Conservation (phyloP, 2,797 vertebrate genomes). For the Gymnopithys bicolor region DNA sequence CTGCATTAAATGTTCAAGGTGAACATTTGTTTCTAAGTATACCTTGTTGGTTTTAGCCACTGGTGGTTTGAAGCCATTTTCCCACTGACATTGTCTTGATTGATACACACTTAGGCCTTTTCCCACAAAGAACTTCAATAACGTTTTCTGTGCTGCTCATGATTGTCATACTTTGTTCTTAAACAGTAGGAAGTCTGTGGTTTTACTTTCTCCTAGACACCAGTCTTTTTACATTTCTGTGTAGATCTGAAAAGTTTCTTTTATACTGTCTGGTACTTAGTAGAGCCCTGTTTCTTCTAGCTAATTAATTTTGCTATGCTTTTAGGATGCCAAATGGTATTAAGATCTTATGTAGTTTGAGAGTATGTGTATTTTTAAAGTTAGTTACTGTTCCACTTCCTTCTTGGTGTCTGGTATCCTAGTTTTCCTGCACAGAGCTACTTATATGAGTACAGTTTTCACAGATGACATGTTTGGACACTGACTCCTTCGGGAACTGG, state of each 20-base stretch:
- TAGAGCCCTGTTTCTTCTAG: constrained; percentile 27
- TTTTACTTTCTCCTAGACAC: constrained; percentile 52
- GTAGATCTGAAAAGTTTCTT: neutral
- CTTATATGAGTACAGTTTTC: neutral
- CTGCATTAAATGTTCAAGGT: constrained; percentile 62
- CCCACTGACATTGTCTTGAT: constrained; percentile 44
- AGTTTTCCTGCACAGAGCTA: neutral
- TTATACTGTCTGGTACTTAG: constrained; percentile 30
- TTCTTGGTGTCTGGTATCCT: neutral
- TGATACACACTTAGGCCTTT: constrained; percentile 61
- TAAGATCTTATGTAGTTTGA: neutral
- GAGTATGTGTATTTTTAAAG: neutral
- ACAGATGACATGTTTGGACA: neutral
- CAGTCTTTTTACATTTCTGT: neutral
- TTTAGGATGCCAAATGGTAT: neutral
- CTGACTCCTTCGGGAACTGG: neutral
- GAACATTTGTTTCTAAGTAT: constrained; percentile 44
- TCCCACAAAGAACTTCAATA: constrained; percentile 37
- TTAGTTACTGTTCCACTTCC: neutral
- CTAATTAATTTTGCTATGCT: constrained; percentile 42
- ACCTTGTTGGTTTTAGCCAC: constrained; percentile 44
- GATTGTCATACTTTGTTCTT: constrained; percentile 59
- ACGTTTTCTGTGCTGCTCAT: constrained; percentile 48
- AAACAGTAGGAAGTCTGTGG: constrained; percentile 47
- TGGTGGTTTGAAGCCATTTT: constrained; percentile 50